Evolutionary conservation across 1,140 invertebrate genomes (phyloP).

Genomic region (Bathynomus jamesi): DNA sequence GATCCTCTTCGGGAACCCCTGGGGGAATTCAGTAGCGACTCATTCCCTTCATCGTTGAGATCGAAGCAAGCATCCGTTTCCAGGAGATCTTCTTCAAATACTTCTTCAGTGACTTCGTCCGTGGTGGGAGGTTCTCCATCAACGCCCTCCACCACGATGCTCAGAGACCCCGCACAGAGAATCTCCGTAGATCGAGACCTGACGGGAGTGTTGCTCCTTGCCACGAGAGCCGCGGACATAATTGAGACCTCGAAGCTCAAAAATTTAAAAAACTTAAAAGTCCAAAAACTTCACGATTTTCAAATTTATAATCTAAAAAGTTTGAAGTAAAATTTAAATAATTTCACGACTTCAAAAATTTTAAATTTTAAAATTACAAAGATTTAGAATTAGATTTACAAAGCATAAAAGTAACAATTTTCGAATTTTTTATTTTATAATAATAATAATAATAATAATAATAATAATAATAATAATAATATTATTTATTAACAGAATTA

Average conservation of each 20-base stretch:
- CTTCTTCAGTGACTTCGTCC: background rate
- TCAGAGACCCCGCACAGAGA: background rate
- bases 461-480: conserved; percentile 3
- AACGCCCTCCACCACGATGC: background rate
- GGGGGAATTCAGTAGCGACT: background rate
- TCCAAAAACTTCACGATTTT: no score
- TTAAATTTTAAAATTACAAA: no score
- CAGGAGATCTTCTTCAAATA: background rate
- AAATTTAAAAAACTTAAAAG: no score
- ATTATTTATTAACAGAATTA: no score
- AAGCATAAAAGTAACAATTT: background rate
- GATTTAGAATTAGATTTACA: no score
- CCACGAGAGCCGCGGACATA: background rate
- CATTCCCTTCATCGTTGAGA: background rate
- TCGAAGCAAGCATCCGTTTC: background rate
- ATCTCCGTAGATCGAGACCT: background rate
- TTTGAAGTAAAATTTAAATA: no score
- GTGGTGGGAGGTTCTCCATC: background rate
- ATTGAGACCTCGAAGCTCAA: no score
- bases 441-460: conserved; percentile 3
- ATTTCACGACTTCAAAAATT: no score
- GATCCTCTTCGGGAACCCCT: background rate
- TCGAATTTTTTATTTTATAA: background rate
- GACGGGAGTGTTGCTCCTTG: background rate
- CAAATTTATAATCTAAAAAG: no score